These are phyloP conservation scores for Nymphicus hollandicus DNA, from an alignment of 2,113 vertebrate genomes.

Conservation along the genomic window DNA sequence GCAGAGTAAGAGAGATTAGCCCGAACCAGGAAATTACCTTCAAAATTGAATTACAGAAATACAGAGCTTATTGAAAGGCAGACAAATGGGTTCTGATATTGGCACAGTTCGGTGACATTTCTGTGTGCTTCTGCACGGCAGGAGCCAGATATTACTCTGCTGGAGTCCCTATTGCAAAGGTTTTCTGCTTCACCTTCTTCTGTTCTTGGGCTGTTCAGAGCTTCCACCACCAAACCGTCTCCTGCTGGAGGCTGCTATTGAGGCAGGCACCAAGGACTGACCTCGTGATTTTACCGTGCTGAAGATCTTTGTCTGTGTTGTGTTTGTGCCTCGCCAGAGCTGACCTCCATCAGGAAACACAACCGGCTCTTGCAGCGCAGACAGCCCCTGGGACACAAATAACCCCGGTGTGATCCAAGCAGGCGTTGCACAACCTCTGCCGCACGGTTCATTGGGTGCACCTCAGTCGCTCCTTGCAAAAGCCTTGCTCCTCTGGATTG, in stretches of 20 bases:
- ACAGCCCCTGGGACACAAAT: not conserved
- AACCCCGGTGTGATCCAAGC: not conserved
- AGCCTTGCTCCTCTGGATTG: not conserved
- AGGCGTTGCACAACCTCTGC: not conserved
- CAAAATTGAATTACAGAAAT: conserved; percentile 33
- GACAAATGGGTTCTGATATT: not conserved
- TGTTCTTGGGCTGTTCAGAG: not conserved
- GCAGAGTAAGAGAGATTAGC: not conserved
- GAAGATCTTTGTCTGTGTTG: not conserved
- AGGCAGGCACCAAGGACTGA: not conserved
- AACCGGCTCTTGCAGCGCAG: not conserved
- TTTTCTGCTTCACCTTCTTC: not conserved
- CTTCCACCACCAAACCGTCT: not conserved
- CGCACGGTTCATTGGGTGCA: accelerated
- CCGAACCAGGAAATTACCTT: conserved; percentile 39
- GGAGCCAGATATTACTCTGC: not conserved
- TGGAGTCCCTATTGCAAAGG: not conserved
- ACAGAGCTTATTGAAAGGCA: conserved; percentile 9
- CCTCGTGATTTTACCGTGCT: not conserved
- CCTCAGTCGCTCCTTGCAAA: not conserved
- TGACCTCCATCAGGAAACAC: not conserved
- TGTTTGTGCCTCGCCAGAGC: not conserved
- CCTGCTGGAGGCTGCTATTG: not conserved
- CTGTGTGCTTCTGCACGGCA: not conserved
- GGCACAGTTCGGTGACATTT: conserved; percentile 24